These are phyloP conservation scores for Fregata magnificens DNA, from an alignment of 2,113 vertebrate genomes.

Conservation along the genomic window DNA sequence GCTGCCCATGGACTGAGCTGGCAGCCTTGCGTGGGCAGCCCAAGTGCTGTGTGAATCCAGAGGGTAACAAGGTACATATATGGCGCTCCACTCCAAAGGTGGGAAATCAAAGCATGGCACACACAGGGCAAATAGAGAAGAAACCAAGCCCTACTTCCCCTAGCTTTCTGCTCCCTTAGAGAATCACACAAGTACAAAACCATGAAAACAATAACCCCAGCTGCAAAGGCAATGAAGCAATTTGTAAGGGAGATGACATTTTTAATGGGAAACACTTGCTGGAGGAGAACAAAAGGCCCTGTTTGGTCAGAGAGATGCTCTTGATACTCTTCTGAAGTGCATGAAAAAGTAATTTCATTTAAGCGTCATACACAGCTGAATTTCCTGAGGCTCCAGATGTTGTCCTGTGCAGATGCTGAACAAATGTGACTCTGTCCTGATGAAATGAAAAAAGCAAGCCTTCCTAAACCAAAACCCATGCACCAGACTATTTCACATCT, in stretches of 20 bases:
- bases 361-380: constrained; percentile 77
- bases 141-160: neutral
- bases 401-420: constrained; percentile 81
- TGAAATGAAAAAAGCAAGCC: constrained; percentile 45
- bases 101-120: neutral
- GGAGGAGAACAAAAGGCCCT: constrained; percentile 81
- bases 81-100: neutral
- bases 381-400: constrained; percentile 89
- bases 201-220: constrained; percentile 77
- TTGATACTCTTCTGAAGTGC: constrained; percentile 85
- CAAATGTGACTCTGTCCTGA: constrained; percentile 78
- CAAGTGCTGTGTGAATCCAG: fast-evolving
- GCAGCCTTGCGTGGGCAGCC: neutral
- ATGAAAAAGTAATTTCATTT: constrained; percentile 85
- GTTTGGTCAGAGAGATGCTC: constrained; percentile 76
- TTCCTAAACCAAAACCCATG: constrained; percentile 10
- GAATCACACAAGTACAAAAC: constrained; percentile 66
- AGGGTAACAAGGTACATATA: neutral
- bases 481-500: constrained; percentile 33
- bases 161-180: constrained; percentile 56
- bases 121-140: neutral
- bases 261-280: constrained; percentile 91
- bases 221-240: constrained; percentile 80
- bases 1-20: neutral
- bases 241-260: constrained; percentile 90